Conservation (phyloP, 2,113 vertebrate genomes). For the Oriolus oriolus region DNA sequence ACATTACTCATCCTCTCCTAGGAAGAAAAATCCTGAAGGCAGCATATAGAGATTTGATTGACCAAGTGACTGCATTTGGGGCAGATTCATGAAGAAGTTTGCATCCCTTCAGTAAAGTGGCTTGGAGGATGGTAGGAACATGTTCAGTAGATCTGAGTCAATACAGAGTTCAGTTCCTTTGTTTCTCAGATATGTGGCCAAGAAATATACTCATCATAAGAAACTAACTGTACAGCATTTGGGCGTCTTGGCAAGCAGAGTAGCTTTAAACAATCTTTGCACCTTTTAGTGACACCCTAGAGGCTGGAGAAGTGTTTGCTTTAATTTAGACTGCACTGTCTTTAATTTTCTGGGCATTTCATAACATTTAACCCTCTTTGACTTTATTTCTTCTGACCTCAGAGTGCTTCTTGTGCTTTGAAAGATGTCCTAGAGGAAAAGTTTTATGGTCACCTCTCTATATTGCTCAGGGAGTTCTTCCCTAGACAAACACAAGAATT, state of each 20-base stretch:
- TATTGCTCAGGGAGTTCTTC: not conserved
- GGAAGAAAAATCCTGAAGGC: not conserved
- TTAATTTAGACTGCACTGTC: not conserved
- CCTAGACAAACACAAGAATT: not conserved
- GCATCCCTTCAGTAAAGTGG: not conserved
- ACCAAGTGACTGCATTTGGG: not conserved
- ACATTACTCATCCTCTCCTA: not conserved
- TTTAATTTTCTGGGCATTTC: not conserved
- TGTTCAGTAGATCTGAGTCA: not conserved
- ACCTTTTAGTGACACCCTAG: not conserved
- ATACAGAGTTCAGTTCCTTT: not conserved
- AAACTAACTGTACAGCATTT: not conserved
- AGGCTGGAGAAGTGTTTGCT: not conserved
- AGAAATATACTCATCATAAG: not conserved
- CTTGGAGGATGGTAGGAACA: not conserved
- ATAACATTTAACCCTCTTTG: not conserved
- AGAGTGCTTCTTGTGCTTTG: not conserved
- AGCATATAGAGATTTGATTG: not conserved
- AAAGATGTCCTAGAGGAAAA: not conserved
- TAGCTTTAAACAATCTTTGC: not conserved
- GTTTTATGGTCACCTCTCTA: not conserved
- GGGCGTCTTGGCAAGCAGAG: not conserved
- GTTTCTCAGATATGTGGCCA: not conserved
- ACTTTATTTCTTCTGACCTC: not conserved
- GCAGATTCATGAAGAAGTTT: not conserved